Evolutionary conservation across 2,797 vertebrate genomes (phyloP), one percentile per base, ranked within the genome.

Genomic region (Pygocentrus nattereri): DNA sequence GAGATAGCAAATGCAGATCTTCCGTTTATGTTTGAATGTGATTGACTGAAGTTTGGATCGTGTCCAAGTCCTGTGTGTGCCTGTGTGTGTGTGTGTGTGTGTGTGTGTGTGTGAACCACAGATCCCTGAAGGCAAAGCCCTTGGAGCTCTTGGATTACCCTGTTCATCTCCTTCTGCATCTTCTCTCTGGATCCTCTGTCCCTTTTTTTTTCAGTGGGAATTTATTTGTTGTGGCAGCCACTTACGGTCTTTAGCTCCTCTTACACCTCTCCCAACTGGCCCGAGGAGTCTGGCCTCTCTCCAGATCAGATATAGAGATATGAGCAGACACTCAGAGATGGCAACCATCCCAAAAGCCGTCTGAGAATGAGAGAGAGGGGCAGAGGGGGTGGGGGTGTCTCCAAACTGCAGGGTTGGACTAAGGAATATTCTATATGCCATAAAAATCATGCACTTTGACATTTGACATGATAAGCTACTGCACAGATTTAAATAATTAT

Each of bases 291-390:
- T 94, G 93, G 92, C 90, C 74, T 72, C 27, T 19, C 47, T 94
- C 93, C 94, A 94, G 90, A 90, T 90, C 89, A 88, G 91, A 93
- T 89, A 93, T 88, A 87, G 59, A 74, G 92, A 93, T 92, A 92
- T 90, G 87, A 90, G 86, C 64, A 86, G 75, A 85, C 78, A 88
- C 85, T 88, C 81, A 80, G 65, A 82, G 69, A 80, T 82, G 80
- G 82, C 82, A 73, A 67, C 21, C 41, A 47, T 82, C 82, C 82
- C 70, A 72, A 78, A 74, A 74, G 75, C 87, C 81, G 86, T 91
- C 90, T 91, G 83, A 80, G 79, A 90, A 86, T 47, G 30, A 41
- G 25, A 61, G 58, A 61, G n/a, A 61, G 58, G 16, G 25, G 44
- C 23, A 25, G 70, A 23, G 15, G 64, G 4, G 49, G 25, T 49